phyloP scores from a whole-genome alignment of 2,113 vertebrate species.

The Pongo abelii region DNA sequence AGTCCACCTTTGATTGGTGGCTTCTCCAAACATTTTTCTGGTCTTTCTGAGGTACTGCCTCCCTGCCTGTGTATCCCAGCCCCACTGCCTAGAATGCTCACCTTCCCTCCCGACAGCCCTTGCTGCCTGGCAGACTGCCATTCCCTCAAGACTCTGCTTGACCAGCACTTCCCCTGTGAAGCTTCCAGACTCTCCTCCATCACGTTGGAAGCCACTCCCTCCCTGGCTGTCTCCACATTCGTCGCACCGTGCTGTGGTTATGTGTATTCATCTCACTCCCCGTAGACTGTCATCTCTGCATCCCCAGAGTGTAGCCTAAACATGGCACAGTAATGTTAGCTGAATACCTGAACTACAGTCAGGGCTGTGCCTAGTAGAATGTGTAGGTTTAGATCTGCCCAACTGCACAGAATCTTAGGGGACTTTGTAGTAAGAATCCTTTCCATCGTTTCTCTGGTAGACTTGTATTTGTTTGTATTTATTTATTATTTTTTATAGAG shows the following conservation, averaged over 20 bases:
- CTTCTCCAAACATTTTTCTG: background rate
- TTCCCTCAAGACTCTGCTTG: background rate
- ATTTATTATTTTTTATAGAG: too few species aligned
- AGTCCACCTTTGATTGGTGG: background rate
- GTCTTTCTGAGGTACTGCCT: background rate
- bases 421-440: background rate
- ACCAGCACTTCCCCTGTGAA: background rate
- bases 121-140: background rate
- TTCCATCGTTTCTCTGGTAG: background rate
- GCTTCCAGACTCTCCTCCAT: background rate
- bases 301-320: background rate
- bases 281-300: background rate
- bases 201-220: background rate
- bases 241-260: background rate
- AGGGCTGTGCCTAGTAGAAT: background rate
- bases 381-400: background rate
- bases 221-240: background rate
- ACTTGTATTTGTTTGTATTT: background rate
- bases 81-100: background rate
- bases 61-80: background rate
- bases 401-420: background rate
- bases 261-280: background rate
- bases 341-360: background rate
- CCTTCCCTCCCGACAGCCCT: background rate
- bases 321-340: too few species aligned